phyloP scores from a whole-genome alignment of 1,140 invertebrate genomes.

The Atta cephalotes region DNA sequence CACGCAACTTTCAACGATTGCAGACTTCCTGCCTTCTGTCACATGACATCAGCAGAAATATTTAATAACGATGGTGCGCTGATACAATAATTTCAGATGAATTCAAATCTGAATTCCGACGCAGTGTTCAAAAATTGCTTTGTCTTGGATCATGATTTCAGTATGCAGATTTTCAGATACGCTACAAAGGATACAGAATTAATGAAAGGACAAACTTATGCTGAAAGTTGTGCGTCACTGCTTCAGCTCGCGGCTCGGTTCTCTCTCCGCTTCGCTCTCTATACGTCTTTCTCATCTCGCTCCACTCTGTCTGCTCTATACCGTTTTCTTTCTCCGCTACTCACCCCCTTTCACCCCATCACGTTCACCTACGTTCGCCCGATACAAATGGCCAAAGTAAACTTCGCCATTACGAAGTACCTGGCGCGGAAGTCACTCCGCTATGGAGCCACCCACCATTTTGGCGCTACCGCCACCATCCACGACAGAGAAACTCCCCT shows the following conservation, averaged over 20 bases:
- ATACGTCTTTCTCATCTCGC: slow-evolving; percentile 46
- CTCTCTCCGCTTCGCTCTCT: slow-evolving; percentile 7
- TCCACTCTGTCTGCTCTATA: slow-evolving; percentile 44
- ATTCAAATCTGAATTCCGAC: neutral
- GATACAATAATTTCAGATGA: neutral
- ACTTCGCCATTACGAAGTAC: slow-evolving; percentile 84
- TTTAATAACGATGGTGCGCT: neutral
- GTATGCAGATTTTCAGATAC: neutral
- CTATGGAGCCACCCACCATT: slow-evolving; percentile 75
- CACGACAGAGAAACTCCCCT: slow-evolving; percentile 69
- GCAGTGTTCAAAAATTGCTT: neutral
- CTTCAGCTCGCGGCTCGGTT: slow-evolving; percentile 38
- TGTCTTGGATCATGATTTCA: neutral
- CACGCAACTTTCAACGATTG: slow-evolving; percentile 33
- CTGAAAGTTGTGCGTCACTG: slow-evolving; percentile 53
- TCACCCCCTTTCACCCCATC: slow-evolving; percentile 6
- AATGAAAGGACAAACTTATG: neutral
- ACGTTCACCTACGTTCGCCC: slow-evolving; percentile 61
- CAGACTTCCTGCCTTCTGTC: neutral
- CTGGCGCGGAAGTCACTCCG: slow-evolving; percentile 74
- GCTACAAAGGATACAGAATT: neutral
- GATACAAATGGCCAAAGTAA: slow-evolving; percentile 85
- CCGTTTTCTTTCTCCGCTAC: slow-evolving; percentile 56
- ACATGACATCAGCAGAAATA: neutral
- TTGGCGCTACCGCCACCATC: slow-evolving; percentile 70